Percentiles rank a stretch among this genome's conserved stretches.
Conservation (phyloP, 2,888 invertebrate species). For the Cryptosula pallasiana region DNA sequence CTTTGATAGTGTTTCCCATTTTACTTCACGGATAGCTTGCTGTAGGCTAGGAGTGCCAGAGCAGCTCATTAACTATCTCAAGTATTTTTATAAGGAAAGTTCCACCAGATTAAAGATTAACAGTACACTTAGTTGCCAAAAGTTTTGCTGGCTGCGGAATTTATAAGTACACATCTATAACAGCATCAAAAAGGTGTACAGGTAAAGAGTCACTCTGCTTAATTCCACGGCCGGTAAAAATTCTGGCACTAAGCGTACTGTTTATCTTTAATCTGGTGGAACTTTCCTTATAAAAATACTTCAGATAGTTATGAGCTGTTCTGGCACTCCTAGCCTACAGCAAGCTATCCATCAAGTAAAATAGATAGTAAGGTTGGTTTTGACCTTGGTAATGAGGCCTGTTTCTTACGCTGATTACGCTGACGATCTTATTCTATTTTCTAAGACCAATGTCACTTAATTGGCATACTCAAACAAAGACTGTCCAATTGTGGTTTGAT, state of each 20-base stretch:
- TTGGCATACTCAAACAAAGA: neutral
- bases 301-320: no score
- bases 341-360: neutral
- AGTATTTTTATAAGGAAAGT: neutral
- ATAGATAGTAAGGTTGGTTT: neutral
- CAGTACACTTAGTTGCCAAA: neutral
- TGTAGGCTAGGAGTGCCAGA: neutral
- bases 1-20: conserved; percentile 2
- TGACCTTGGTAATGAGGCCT: neutral
- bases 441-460: neutral
- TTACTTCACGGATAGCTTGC: neutral
- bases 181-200: no score
- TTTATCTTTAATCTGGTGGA: no score
- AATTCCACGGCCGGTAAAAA: no score
- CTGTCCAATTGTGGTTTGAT: neutral
- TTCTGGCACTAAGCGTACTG: no score
- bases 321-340: no score
- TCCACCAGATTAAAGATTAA: neutral
- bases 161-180: no score
- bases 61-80: neutral
- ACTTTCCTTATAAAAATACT: no score
- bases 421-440: conserved; percentile 1
- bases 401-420: neutral
- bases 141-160: neutral
- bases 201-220: no score